A percentile compares a stretch with the other conserved stretches of the same genome.
These are phyloP conservation scores for Galaxea fascicularis DNA, from an alignment of 92 coral and sea anemone species.

Conservation along the genomic window DNA sequence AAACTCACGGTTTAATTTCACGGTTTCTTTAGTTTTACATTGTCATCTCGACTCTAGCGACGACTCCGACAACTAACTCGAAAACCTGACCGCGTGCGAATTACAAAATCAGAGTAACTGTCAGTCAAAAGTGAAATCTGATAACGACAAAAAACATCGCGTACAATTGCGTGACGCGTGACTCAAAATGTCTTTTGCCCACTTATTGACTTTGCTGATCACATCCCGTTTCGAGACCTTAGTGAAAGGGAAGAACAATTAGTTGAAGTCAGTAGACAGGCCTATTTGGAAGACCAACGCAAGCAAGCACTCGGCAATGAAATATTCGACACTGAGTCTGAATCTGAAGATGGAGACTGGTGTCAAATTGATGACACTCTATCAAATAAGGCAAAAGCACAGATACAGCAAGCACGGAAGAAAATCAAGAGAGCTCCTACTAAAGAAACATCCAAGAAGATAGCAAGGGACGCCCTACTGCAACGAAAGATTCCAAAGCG, in stretches of 20 bases:
- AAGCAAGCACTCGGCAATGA: slow-evolving; percentile 26
- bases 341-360: slow-evolving; percentile 41
- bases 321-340: slow-evolving; percentile 62
- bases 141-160: no score
- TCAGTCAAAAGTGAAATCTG: no score
- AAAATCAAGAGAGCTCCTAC: no score
- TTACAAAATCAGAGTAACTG: no score
- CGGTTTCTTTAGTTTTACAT: no score
- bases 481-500: slow-evolving; percentile 52
- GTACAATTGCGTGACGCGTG: no score
- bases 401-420: slow-evolving; percentile 22
- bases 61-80: no score
- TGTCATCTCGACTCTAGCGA: no score
- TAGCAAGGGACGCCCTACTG: slow-evolving; percentile 49
- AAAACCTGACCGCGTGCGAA: no score
- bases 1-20: no score
- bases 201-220: slow-evolving; percentile 42
- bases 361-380: slow-evolving; percentile 3
- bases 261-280: slow-evolving; percentile 61
- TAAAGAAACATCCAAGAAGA: slow-evolving; percentile 46
- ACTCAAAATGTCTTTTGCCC: no score
- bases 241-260: slow-evolving; percentile 10
- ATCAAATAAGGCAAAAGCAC: slow-evolving; percentile 30
- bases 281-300: slow-evolving; percentile 44
- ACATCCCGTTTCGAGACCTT: neutral